Conservation (phyloP, 2,797 vertebrate species). For the Coccyzus lansbergi region DNA sequence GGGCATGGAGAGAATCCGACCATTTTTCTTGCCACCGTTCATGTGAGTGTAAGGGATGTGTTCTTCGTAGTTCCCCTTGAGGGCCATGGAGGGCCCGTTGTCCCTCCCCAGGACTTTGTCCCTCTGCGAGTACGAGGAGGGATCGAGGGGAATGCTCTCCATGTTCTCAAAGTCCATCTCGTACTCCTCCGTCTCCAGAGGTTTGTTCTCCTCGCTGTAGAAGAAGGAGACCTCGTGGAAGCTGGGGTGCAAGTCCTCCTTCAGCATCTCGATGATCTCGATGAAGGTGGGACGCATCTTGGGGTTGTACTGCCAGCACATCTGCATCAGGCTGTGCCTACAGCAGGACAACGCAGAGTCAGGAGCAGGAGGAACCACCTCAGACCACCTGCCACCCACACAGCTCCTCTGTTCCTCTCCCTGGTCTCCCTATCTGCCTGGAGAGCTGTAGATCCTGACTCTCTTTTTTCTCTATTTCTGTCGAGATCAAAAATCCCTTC, state of each 20-base stretch:
- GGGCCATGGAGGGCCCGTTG: constrained; percentile 85
- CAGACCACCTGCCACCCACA: not conserved
- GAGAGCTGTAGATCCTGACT: not conserved
- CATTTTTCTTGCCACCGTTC: constrained; percentile 99
- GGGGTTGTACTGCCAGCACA: constrained; percentile 99
- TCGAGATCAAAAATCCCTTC: constrained; percentile 26
- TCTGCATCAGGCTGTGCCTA: constrained; percentile 94
- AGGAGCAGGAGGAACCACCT: not conserved
- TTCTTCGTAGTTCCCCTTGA: constrained; percentile 92
- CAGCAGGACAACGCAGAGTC: not conserved
- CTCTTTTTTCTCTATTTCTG: constrained; percentile 39
- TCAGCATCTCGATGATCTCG: constrained; percentile 94
- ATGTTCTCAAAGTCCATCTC: constrained; percentile 98
- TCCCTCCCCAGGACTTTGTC: constrained; percentile 87
- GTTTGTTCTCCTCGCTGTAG: constrained; percentile 98
- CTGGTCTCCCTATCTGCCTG: not conserved
- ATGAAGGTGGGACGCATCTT: constrained; percentile 95
- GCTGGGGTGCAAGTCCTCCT: constrained; percentile 91
- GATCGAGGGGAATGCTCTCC: constrained; percentile 97
- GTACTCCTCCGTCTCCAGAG: constrained; percentile 90
- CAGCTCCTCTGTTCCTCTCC: not conserved
- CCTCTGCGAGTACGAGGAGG: constrained; percentile 88
- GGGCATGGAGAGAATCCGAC: constrained; percentile 91
- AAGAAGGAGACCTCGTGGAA: constrained; percentile 96
- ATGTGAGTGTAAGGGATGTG: constrained; percentile 96